phyloP scores from a whole-genome alignment of 2,888 invertebrate genomes.

The Nemotelus pantherinus region DNA sequence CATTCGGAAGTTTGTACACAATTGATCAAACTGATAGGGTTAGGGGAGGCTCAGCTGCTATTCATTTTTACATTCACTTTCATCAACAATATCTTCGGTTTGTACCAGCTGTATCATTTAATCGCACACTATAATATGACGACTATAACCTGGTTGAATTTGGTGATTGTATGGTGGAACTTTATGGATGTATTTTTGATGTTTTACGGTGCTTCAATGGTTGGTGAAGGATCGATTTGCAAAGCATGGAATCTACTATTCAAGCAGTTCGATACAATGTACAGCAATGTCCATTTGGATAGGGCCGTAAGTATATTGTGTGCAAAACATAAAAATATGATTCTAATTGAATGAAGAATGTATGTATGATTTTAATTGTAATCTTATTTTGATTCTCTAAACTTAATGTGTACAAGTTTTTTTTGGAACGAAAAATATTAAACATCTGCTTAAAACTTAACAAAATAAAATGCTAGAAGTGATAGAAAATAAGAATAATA shows the following conservation, averaged over 20 bases:
- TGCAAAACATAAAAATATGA: not conserved
- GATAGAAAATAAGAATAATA: no score
- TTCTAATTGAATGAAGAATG: not conserved
- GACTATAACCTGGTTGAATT: no score
- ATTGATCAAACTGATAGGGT: not conserved
- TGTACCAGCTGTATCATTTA: not conserved
- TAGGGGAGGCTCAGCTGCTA: not conserved
- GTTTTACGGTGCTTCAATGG: not conserved
- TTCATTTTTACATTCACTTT: not conserved
- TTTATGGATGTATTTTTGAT: slow-evolving; percentile 2
- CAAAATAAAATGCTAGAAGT: no score
- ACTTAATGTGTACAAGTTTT: no score
- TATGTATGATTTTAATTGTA: not conserved
- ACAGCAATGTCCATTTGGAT: slow-evolving; percentile 5
- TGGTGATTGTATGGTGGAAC: slow-evolving; percentile 19
- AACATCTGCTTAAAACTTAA: no score
- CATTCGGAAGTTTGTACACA: not conserved
- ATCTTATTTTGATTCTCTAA: no score
- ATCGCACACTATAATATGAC: not conserved
- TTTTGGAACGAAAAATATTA: no score
- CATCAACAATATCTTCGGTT: not conserved
- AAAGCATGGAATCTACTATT: slow-evolving; percentile 2
- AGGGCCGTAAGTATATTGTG: slow-evolving; percentile 26
- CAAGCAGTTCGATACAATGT: not conserved
- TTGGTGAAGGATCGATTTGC: not conserved